Evolutionary conservation across 2,797 vertebrate species (phyloP), one percentile per base, ranked within the genome.

Genomic region (Eospalax fontanierii): DNA sequence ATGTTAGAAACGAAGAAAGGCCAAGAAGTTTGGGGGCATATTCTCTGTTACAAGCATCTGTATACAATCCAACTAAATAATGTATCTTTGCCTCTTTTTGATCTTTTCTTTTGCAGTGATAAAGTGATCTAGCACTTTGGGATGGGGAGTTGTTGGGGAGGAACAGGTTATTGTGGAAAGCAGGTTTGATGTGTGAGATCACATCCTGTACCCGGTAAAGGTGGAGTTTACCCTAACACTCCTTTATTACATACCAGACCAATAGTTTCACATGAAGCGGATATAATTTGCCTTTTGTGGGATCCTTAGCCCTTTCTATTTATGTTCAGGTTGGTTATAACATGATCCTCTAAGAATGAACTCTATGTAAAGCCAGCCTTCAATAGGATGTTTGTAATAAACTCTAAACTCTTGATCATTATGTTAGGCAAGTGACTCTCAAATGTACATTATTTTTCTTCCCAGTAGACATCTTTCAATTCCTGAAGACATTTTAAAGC

Each of bases 111-210:
- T 93, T 84, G 35, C 80, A 88, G 0, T 79, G 83, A 79, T 87
- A 78, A 92, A 92, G 91, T 50, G 87, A 87, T 30, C 63, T 70
- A 91, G 50, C 66, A 75, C 8, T 93, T 89, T 89, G 91, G 76
- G 87, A 95, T 91, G 76, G 50, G 79, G 83, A 95, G 43, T 90
- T 93, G 83, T 74, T 87, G 59, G 71, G 95, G 61, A 89, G 18
- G 86, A 81, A 85, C 22, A 85, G 87, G 38, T 35, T 82, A 90
- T 40, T 92, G 70, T 54, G 84, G 91, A 95, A 82, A 91, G 87
- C 73, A 94, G 46, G 84, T 90, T 96, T 94, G 26, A 43, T 70
- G 61, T 83, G 68, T 97, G 96, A 97, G 93, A 95, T 97, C 96
- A 96, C 38, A 89, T 95, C 92, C 97, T 79, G 24, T 22, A 57